Evolutionary conservation across 2,888 invertebrate genomes (phyloP).

Genomic region (Zeuzera pyrina): DNA sequence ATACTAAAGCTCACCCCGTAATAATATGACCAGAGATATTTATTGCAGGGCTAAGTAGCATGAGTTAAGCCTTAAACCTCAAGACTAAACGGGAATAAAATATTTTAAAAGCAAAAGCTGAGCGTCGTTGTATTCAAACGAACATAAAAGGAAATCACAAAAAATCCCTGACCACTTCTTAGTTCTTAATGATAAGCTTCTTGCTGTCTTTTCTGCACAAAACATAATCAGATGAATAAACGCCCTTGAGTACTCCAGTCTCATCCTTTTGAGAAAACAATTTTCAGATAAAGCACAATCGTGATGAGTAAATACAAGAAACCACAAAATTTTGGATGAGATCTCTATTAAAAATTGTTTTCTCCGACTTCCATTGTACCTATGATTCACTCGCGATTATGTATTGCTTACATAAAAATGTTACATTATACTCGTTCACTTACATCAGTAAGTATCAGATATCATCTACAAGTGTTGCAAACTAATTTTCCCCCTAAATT

Average conservation of each 20-base stretch:
- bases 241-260: constrained; percentile 47
- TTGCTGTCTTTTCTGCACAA: constrained; percentile 37
- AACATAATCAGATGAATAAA: constrained; percentile 58
- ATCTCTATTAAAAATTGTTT: too few species aligned
- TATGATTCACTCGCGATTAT: too few species aligned
- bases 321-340: too few species aligned
- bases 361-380: too few species aligned
- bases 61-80: constrained; percentile 46
- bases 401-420: too few species aligned
- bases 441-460: too few species aligned
- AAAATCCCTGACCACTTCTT: constrained; percentile 18
- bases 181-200: constrained; percentile 41
- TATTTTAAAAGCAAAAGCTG: constrained; percentile 1
- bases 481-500: too few species aligned
- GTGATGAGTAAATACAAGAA: constrained; percentile 29
- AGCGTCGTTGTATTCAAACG: constrained; percentile 1
- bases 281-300: constrained; percentile 48
- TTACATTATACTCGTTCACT: too few species aligned
- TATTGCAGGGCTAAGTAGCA: constrained; percentile 63
- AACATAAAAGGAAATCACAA: constrained; percentile 4
- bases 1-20: constrained; percentile 62
- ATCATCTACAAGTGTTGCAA: too few species aligned
- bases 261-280: constrained; percentile 53
- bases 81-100: constrained; percentile 18
- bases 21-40: constrained; percentile 64